Percentiles rank a stretch among this genome's conserved stretches.
phyloP scores from a whole-genome alignment of 2,113 vertebrate species.

The Laticauda laticaudata region DNA sequence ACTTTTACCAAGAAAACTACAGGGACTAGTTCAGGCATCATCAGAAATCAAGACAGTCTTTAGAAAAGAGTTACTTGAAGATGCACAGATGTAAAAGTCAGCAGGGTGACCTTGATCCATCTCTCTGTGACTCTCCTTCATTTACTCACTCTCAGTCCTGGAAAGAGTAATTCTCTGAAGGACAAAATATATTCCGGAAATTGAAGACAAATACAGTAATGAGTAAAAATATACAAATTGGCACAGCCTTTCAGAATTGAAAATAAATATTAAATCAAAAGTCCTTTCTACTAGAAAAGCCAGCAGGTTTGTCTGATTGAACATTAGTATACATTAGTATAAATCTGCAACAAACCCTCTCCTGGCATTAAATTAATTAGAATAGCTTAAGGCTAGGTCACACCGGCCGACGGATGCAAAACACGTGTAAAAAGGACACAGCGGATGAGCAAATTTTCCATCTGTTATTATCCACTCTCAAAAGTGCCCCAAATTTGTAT shows the following conservation, averaged over 20 bases:
- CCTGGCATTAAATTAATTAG: neutral
- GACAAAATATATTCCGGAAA: neutral
- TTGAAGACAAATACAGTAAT: neutral
- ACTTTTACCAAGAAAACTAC: neutral
- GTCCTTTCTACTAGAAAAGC: neutral
- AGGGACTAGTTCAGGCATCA: neutral
- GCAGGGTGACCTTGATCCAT: no score
- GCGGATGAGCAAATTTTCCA: no score
- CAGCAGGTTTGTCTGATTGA: neutral
- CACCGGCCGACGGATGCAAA: no score
- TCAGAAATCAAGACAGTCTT: neutral
- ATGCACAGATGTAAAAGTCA: neutral
- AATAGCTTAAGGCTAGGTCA: neutral
- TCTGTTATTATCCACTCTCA: no score
- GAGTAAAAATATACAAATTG: neutral
- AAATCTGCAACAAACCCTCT: neutral
- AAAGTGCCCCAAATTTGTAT: no score
- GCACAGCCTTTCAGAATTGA: neutral
- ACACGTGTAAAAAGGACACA: no score
- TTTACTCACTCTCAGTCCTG: neutral
- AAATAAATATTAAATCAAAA: neutral
- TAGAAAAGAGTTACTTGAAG: neutral
- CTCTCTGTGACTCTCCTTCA: neutral
- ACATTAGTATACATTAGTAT: neutral
- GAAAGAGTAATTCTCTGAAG: neutral